These are phyloP conservation scores for Trinorchestia longiramus DNA, from an alignment of 1,140 invertebrate species.

Conservation along the genomic window DNA sequence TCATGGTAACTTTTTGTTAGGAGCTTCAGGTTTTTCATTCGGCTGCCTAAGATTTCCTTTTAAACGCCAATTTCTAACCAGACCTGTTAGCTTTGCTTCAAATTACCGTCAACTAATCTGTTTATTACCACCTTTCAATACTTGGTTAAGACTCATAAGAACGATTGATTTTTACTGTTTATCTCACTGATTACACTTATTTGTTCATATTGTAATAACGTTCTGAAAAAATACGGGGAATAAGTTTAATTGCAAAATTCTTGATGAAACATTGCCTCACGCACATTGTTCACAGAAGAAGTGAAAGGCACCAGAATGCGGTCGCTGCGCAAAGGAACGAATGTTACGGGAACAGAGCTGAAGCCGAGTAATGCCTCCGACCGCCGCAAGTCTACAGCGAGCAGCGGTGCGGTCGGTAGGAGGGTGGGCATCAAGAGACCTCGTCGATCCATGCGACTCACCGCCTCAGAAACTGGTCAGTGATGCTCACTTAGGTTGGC, in stretches of 20 bases:
- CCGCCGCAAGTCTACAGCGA: not conserved
- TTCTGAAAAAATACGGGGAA: no score
- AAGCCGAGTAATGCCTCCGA: not conserved
- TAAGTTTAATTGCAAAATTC: not conserved
- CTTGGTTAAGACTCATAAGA: no score
- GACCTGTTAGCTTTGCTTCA: no score
- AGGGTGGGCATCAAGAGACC: conserved; percentile 25
- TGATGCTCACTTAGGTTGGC: not conserved
- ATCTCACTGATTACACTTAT: no score
- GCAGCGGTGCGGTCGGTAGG: not conserved
- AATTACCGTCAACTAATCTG: no score
- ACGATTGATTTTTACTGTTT: no score
- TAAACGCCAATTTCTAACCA: no score
- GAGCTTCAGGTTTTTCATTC: no score
- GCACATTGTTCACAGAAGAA: not conserved
- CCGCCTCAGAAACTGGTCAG: not conserved
- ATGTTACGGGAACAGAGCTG: not conserved
- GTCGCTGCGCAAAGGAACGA: not conserved
- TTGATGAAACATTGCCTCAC: not conserved
- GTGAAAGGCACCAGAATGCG: not conserved
- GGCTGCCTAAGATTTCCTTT: no score
- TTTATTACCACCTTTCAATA: no score
- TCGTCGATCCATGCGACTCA: not conserved
- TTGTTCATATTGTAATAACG: no score
- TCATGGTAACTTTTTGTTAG: no score